A percentile compares a stretch with the other conserved stretches of the same genome.
Evolutionary conservation across 1,140 invertebrate species (phyloP).

Genomic region (Reticulitermes speratus): DNA sequence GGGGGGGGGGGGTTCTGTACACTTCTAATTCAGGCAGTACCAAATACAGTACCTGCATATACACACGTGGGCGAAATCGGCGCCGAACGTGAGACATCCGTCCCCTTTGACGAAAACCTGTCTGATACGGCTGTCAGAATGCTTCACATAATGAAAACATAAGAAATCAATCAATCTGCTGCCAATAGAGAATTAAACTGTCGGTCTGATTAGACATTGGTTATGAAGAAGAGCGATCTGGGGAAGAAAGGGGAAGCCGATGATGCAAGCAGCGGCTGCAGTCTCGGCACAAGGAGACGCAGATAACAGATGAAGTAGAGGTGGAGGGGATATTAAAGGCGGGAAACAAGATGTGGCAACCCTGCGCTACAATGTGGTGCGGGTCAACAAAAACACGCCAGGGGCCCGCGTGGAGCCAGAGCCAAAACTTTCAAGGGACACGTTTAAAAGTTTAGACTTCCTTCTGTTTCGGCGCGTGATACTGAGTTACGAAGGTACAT

Average conservation of each 20-base stretch:
- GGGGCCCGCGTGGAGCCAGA: background rate
- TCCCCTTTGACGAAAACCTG: background rate
- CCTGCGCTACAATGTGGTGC: background rate
- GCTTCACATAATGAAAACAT: background rate
- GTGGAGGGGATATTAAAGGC: background rate
- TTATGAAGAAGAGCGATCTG: background rate
- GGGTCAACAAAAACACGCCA: slow-evolving; percentile 10
- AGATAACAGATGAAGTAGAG: background rate
- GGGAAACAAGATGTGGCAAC: slow-evolving; percentile 5
- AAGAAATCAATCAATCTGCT: background rate
- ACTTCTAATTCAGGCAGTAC: no score
- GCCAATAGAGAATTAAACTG: background rate
- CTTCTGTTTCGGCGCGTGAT: background rate
- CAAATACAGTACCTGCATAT: no score
- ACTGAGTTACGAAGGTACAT: no score
- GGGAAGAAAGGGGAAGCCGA: background rate
- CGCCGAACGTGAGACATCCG: background rate
- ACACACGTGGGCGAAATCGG: background rate
- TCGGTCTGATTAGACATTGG: background rate
- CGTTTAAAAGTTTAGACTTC: background rate
- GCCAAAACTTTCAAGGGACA: background rate
- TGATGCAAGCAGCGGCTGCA: background rate
- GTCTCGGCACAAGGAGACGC: background rate
- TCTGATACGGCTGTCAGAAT: background rate
- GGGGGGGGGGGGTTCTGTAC: no score